Base-by-base conservation (phyloP, 2,113 vertebrate species). In the Leptocoma aspasia region DNA sequence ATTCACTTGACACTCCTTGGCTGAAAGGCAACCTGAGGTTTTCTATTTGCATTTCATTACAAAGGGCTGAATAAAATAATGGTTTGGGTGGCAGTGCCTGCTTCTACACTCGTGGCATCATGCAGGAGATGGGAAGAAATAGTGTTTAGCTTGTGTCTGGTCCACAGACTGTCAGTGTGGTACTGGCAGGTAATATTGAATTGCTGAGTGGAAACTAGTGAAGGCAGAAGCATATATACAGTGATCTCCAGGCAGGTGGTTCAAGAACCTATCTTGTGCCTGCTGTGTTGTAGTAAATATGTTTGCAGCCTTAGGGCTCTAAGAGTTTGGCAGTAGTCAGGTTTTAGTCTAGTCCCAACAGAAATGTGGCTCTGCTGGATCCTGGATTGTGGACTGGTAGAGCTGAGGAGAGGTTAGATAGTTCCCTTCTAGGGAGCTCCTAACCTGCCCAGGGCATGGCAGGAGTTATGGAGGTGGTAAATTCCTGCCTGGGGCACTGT, bases 41-140 rank as follows among this genome's bases (percentile, higher is more conserved):
- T 95, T 68, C 42, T 54, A 8, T 85, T 94, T 79, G 73, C 84
- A 57, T 91, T 89, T 92, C 68, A 35, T 91, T 95, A 69, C 37
- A 31, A 95, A 87, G 45, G 30, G 10, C 57, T 79, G 70, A 87
- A 87, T 87, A 94, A 95, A 79, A 44, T 37, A 79, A 45, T 5
- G 10, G 30, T 92, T 71, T 45, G 53, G 49, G 45, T 85, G 42
- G 37, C 33, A 90, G 13, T 53, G 71, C 45, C 59, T 83, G 54
- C 15, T 92, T 30, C 66, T 77, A 15, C 9, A 61, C 16, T 61
- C 17, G 5, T 3, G 7, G 37, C 15, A 61, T 88, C 66, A 22
- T 3, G 2, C 41, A 66, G 54, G 15, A 41, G 9, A 39, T 53
- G 26, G 45, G 41, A 76, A 82, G 49, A 65, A 88, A 15, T 9